These are phyloP conservation scores for Ardeotis arabs DNA, from an alignment of 2,113 vertebrate species.

Conservation along the genomic window DNA sequence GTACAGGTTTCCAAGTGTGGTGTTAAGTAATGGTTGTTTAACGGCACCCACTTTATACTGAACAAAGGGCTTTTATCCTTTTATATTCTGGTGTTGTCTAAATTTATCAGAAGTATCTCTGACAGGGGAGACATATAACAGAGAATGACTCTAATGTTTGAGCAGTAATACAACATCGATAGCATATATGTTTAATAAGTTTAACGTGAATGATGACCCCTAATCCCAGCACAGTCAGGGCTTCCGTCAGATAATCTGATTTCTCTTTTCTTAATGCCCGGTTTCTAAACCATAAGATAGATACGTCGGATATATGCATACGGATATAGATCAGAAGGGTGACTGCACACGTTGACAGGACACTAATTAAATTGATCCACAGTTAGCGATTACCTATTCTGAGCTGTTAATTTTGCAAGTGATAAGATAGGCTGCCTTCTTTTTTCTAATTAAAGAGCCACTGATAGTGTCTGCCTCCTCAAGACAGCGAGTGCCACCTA, in stretches of 20 bases:
- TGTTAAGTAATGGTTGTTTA: neutral
- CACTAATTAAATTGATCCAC: conserved; percentile 36
- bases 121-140: neutral
- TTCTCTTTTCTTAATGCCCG: neutral
- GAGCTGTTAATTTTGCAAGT: conserved; percentile 5
- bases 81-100: neutral
- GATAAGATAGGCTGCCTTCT: neutral
- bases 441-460: neutral
- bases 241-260: neutral
- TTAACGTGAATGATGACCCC: neutral
- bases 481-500: conserved; percentile 51
- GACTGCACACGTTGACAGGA: conserved; percentile 12
- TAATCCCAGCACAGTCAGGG: neutral
- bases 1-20: neutral
- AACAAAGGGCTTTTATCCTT: neutral
- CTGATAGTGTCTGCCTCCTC: neutral
- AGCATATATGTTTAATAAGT: neutral
- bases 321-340: neutral
- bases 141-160: neutral
- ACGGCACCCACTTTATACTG: neutral
- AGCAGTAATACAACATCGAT: neutral
- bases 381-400: neutral
- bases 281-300: neutral
- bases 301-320: neutral
- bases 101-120: neutral